A percentile compares a stretch with the other conserved stretches of the same genome.
Evolutionary conservation across 2,888 invertebrate species (phyloP).

Genomic region (Heliconius ethilla): DNA sequence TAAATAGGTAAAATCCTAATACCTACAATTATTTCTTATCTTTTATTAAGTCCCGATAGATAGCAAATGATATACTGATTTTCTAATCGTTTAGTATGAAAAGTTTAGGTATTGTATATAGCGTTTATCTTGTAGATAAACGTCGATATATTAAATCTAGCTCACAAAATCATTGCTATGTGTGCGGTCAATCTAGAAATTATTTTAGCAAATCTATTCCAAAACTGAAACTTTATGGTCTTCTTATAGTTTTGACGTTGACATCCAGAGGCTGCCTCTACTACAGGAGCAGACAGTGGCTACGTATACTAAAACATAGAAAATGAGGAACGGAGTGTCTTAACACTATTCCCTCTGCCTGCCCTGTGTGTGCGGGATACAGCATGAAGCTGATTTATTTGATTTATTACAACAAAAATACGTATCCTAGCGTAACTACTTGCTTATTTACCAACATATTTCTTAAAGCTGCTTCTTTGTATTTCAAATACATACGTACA

Average conservation of each 20-base stretch:
- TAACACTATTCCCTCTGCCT: no score
- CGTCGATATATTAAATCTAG: not conserved
- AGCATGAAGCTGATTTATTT: no score
- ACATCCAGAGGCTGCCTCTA: not conserved
- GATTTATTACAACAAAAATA: no score
- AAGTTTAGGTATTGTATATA: slow-evolving; percentile 26
- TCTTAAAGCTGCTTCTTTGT: not conserved
- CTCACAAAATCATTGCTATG: not conserved
- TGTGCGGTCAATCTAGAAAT: not conserved
- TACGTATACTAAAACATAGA: no score
- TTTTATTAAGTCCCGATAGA: slow-evolving; percentile 21
- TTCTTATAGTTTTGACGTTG: not conserved
- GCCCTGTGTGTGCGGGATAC: no score
- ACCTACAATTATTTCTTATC: slow-evolving; percentile 10
- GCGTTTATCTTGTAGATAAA: slow-evolving; percentile 34
- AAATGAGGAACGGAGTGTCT: no score
- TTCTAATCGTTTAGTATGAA: slow-evolving; percentile 28
- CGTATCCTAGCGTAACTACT: no score
- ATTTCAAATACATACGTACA: not conserved
- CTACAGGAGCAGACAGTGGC: no score
- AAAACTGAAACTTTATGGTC: not conserved
- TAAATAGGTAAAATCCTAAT: slow-evolving; percentile 7
- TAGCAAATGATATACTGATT: slow-evolving; percentile 15
- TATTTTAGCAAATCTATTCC: not conserved
- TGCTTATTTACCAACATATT: not conserved